Percentiles rank a stretch among this genome's conserved stretches.
phyloP scores from a whole-genome alignment of 2,888 invertebrate genomes.

The Clostera curtula region DNA sequence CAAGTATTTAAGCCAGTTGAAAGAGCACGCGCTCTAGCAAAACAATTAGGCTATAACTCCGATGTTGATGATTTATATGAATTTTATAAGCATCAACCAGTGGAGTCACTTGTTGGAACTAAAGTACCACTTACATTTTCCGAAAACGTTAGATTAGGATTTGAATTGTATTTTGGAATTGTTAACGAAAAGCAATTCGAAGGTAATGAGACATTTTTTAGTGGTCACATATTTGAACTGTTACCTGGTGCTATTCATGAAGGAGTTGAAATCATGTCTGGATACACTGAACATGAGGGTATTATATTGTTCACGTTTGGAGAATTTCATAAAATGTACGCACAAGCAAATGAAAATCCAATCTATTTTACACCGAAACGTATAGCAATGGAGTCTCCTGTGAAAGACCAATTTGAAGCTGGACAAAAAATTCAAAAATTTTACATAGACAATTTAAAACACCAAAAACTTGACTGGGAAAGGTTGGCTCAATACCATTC shows the following conservation, averaged over 20 bases:
- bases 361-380: no score
- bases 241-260: conserved; percentile 61
- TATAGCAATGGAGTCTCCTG: no score
- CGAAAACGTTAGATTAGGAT: conserved; percentile 13
- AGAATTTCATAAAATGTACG: conserved; percentile 3
- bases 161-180: conserved; percentile 20
- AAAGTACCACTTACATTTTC: conserved; percentile 17
- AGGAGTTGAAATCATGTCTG: conserved; percentile 79
- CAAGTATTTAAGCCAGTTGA: conserved; percentile 58
- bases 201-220: conserved; percentile 31
- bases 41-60: conserved; percentile 29
- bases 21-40: conserved; percentile 33
- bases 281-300: conserved; percentile 81
- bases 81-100: conserved; percentile 27
- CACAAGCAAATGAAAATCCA: no score
- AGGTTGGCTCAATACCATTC: no score
- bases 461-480: no score
- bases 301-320: conserved; percentile 11
- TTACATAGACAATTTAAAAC: no score
- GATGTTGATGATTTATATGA: conserved; percentile 26
- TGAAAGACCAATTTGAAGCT: no score
- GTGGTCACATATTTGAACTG: conserved; percentile 35
- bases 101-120: conserved; percentile 14
- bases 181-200: conserved; percentile 33
- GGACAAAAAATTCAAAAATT: no score